Evolutionary conservation across 1,140 invertebrate genomes (phyloP).

Genomic region (Bilobella aurantiaca): DNA sequence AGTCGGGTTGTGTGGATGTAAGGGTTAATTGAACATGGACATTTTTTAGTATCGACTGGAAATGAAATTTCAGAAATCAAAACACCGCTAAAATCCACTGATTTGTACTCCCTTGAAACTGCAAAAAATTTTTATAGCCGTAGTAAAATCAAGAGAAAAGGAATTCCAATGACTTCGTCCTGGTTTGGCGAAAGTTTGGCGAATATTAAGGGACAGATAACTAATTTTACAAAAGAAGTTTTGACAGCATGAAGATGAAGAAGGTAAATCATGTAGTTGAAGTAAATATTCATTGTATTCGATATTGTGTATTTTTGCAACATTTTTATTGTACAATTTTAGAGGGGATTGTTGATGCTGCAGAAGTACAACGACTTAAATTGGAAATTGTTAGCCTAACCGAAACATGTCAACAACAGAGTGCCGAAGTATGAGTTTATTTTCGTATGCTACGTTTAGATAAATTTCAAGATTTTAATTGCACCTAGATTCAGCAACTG

Average conservation of each 20-base stretch:
- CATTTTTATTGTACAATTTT: too few species aligned
- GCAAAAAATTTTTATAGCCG: too few species aligned
- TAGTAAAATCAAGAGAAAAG: too few species aligned
- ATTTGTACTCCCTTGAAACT: too few species aligned
- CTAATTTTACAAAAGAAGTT: conserved; percentile 62
- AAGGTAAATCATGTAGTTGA: conserved; percentile 37
- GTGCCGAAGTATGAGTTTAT: background rate
- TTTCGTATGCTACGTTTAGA: background rate
- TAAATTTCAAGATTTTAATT: conserved; percentile 9
- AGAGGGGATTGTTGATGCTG: background rate
- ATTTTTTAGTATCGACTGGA: too few species aligned
- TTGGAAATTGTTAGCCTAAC: background rate
- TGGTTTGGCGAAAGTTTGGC: conserved; percentile 61
- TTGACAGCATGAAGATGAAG: conserved; percentile 51
- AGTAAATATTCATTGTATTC: background rate
- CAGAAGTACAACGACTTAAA: background rate
- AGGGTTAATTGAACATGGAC: too few species aligned
- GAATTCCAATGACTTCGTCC: too few species aligned
- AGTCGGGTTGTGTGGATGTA: too few species aligned
- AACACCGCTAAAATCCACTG: too few species aligned
- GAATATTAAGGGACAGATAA: conserved; percentile 62
- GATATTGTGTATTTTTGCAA: background rate
- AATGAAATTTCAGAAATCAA: too few species aligned
- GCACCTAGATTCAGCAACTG: conserved; percentile 17
- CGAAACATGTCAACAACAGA: background rate